phyloP scores from a whole-genome alignment of 1,140 invertebrate species.

The Danaus plexippus region DNA sequence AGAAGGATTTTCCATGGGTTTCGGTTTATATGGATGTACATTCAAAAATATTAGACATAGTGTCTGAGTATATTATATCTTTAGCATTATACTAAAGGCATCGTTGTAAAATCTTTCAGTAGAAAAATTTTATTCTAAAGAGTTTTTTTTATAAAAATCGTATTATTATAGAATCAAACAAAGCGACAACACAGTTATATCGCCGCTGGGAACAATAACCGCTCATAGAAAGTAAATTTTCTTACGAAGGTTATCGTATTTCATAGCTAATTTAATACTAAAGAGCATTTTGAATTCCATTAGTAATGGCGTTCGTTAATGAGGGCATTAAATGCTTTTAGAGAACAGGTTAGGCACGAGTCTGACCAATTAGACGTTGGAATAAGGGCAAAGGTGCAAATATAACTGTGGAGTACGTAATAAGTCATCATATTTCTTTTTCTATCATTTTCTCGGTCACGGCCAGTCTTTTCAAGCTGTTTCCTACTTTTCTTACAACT shows the following conservation, averaged over 20 bases:
- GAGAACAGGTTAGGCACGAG: conserved; percentile 11
- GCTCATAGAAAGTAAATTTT: no score
- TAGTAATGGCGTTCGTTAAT: conserved; percentile 18
- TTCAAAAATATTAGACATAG: no score
- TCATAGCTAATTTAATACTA: conserved; percentile 11
- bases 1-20: no score
- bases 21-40: no score
- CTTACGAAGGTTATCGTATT: conserved; percentile 6
- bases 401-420: conserved; percentile 10
- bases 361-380: conserved; percentile 8
- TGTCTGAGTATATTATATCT: no score
- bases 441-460: conserved; percentile 14
- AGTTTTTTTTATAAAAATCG: no score
- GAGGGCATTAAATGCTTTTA: conserved; percentile 22
- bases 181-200: no score
- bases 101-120: no score
- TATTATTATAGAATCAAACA: no score
- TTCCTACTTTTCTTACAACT: conserved; percentile 1
- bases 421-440: conserved; percentile 20
- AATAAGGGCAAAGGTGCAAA: conserved; percentile 2
- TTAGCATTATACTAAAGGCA: no score
- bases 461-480: conserved; percentile 12
- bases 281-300: conserved; percentile 9
- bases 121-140: no score
- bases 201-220: no score